These are phyloP conservation scores for Botia almorhae DNA, from an alignment of 2,797 vertebrate genomes.

Conservation along the genomic window DNA sequence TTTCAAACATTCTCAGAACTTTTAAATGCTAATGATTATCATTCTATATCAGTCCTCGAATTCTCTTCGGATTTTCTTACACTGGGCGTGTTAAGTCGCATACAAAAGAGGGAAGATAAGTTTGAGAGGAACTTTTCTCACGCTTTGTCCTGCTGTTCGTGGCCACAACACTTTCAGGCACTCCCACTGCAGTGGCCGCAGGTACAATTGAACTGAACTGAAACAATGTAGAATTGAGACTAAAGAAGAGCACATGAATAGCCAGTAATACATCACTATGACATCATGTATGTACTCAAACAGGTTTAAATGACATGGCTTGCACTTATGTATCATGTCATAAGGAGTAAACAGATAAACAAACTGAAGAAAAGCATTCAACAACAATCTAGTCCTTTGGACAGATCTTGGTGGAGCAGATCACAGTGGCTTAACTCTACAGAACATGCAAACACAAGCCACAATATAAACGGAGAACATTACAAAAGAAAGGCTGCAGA, in stretches of 20 bases:
- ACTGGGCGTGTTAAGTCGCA: background rate
- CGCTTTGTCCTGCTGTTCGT: conserved; percentile 90
- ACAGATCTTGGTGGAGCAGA: conserved; percentile 86
- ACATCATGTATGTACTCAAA: background rate
- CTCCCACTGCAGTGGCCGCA: conserved; percentile 80
- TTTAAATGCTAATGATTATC: background rate
- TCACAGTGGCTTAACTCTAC: conserved; percentile 86
- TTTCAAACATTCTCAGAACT: background rate
- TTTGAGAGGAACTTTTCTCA: conserved; percentile 79
- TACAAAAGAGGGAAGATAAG: background rate
- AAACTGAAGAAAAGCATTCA: conserved; percentile 90
- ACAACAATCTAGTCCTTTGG: conserved; percentile 89
- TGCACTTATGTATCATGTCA: conserved; percentile 82
- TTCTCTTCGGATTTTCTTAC: background rate
- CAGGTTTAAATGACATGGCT: conserved; percentile 65
- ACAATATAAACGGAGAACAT: background rate
- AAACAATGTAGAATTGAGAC: background rate
- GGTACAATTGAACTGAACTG: conserved; percentile 88
- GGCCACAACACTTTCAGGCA: conserved; percentile 89
- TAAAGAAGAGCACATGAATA: background rate
- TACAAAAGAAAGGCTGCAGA: background rate
- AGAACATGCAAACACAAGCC: conserved; percentile 77
- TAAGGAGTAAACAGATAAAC: conserved; percentile 92
- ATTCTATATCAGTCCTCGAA: background rate
- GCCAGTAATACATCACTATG: background rate